Base-by-base conservation (phyloP, 2,113 vertebrate species). In the Australoheros scitulus region DNA sequence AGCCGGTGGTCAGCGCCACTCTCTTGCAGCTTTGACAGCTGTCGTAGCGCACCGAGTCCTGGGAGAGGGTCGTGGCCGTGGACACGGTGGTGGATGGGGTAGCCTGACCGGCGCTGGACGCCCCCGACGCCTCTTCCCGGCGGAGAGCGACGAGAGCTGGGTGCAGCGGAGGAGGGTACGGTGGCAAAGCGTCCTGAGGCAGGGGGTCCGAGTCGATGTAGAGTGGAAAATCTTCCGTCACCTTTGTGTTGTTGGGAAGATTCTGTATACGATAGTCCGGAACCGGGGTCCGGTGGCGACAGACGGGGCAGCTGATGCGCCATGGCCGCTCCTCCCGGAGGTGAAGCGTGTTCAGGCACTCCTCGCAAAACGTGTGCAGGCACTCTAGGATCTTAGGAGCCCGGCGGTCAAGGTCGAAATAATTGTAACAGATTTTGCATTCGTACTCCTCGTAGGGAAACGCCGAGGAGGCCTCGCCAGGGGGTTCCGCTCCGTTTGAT, bases 371-470 rank as follows among this genome's bases (percentile, higher is more conserved):
- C 83, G 97, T 99, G 97, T 98, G 97, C 94, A 99, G 92, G 90
- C 97, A 99, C 88, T 97, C 97, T 58, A 99, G 92, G 84, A 98
- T 96, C 92, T 97, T 97, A 11, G 97, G 97, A 50, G 97, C 97
- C 64, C 97, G 96, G 65, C 97, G 96, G 91, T 96, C 97, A 88
- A 96, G 94, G 94, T 98, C 97, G 93, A 98, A 99, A 82, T 97
- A 97, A 93, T 98, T 98, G 94, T 98, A 98, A 91, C 97, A 99
- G 90, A 99, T 97, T 88, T 98, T 98, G 93, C 97, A 98, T 82
- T 98, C 97, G 89, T 97, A 97, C 92, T 98, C 97, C 94, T 98
- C 97, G 50, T 96, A 96, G 50, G 92, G 94, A n/a, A 95, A 89
- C 41, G 84, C 89, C 15, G 88, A 63, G 80, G 92, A 47, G 76